A percentile compares a stretch with the other conserved stretches of the same genome.
These are phyloP conservation scores for Aromia moschata DNA, from an alignment of 2,888 invertebrate species.

Conservation along the genomic window DNA sequence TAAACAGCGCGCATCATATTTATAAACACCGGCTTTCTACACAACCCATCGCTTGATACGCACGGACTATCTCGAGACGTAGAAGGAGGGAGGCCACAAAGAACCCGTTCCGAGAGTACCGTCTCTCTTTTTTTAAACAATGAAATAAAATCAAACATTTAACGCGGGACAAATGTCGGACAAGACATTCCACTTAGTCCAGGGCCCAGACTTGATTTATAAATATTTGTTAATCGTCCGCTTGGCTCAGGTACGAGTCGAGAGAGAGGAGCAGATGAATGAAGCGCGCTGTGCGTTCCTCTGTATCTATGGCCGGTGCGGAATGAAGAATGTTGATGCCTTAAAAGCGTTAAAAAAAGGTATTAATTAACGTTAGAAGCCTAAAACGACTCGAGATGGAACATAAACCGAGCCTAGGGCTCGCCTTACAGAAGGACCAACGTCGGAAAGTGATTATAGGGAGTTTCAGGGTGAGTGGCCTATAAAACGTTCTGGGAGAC, in stretches of 20 bases:
- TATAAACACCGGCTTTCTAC: background rate
- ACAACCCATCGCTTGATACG: background rate
- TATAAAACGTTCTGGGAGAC: too few relatives aligned
- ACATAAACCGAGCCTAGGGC: constrained; percentile 1
- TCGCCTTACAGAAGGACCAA: background rate
- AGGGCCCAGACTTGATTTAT: constrained; percentile 55
- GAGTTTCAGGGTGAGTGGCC: too few relatives aligned
- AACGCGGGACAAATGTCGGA: constrained; percentile 59
- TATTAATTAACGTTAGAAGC: constrained; percentile 46
- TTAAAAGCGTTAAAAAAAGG: constrained; percentile 45
- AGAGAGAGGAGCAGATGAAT: constrained; percentile 23
- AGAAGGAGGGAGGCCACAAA: constrained; percentile 2
- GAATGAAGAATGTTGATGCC: constrained; percentile 37
- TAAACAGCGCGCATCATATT: too few relatives aligned
- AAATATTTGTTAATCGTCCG: constrained; percentile 59
- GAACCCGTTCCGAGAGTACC: constrained; percentile 27
- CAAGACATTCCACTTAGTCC: constrained; percentile 61
- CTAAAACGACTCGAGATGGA: constrained; percentile 31
- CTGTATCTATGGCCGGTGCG: constrained; percentile 22
- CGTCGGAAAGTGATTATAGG: too few relatives aligned
- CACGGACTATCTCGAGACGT: background rate
- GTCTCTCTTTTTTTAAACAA: constrained; percentile 54
- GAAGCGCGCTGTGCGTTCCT: constrained; percentile 18
- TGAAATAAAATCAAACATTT: constrained; percentile 58
- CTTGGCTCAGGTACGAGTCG: constrained; percentile 46